Base-by-base conservation (phyloP, 1,140 invertebrate genomes). In the Drosophila teissieri region DNA sequence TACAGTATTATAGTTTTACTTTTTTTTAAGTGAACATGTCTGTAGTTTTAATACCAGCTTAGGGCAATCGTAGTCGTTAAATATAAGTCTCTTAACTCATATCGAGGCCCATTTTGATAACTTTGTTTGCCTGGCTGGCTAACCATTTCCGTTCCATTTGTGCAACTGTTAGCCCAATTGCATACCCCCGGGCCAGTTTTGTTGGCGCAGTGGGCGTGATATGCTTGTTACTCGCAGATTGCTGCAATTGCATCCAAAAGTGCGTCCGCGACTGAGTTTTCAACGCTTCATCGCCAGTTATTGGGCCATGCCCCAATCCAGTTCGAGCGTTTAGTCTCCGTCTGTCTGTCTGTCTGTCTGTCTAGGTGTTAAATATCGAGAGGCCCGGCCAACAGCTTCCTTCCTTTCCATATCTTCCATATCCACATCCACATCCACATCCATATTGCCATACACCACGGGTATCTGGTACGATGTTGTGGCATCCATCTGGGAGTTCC, bases 91-190 rank as follows among this genome's bases (percentile, higher is more conserved):
- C 4, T 4, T 7, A 31, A 31, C 42, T 27, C 31, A 31, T 27
- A 40, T 64, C 36, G 36, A 69, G 22, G 60, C 34, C 44, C 36
- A 56, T 40, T 80, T 63, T 48, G 40, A 55, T 74, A 53, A 45
- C 46, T 54, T 54, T 57, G 52, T 74, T 57, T 39, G 61, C 63
- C 53, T 69, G 64, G 60, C 72, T 75, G 52, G 62, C 48, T 73
- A 82, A 79, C 67, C 74, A 83, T 77, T 86, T 86, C 82, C 82
- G 82, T 82, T 86, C 70, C 75, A 69, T 79, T 86, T 86, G 82
- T 67, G 64, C 65, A 78, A 79, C 64, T 76, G 37, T 73, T 88
- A 79, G 65, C 74, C 82, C 62, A 86, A 77, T 80, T 76, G 44
- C 22, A 31, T 53, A 67, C 73, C 73, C 61, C 73, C 72, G 39